Conservation (phyloP, 1,140 invertebrate species). For the Adelges cooleyi region DNA sequence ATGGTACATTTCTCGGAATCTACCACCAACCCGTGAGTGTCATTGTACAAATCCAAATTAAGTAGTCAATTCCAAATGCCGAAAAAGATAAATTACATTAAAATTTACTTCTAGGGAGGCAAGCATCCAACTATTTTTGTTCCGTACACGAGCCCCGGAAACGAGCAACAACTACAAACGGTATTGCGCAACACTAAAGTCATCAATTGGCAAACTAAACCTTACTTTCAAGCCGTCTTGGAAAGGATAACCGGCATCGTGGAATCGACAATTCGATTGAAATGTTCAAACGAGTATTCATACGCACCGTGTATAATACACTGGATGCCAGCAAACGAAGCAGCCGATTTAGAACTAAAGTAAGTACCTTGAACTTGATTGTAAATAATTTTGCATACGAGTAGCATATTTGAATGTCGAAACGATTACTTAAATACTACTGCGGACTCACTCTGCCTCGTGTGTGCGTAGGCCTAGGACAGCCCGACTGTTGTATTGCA, state of each 20-base stretch:
- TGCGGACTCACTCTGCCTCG: too few species aligned
- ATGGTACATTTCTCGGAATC: conserved; percentile 31
- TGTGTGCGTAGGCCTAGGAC: too few species aligned
- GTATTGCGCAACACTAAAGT: conserved; percentile 10
- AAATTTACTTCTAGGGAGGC: background rate
- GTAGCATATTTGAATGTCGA: too few species aligned
- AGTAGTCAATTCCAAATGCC: too few species aligned
- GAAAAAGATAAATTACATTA: too few species aligned
- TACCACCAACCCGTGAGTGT: conserved; percentile 1
- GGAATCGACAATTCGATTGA: background rate
- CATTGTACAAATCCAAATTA: too few species aligned
- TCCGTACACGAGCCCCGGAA: conserved; percentile 26
- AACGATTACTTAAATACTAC: too few species aligned
- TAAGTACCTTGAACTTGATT: too few species aligned
- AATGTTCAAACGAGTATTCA: conserved; percentile 13
- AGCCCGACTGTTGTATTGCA: too few species aligned
- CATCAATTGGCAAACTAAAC: conserved; percentile 29
- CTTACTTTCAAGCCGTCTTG: conserved; percentile 31
- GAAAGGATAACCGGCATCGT: conserved; percentile 10
- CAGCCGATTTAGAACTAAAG: conserved; percentile 2
- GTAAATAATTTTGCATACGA: too few species aligned
- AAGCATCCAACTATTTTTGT: conserved; percentile 11
- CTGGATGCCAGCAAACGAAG: conserved; percentile 20
- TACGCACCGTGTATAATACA: conserved; percentile 19
- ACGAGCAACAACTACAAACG: conserved; percentile 23